A percentile compares a stretch with the other conserved stretches of the same genome.
Evolutionary conservation across 53 echinoderm and acorn worm species (phyloP).

Genomic region (Arbacia lixula): DNA sequence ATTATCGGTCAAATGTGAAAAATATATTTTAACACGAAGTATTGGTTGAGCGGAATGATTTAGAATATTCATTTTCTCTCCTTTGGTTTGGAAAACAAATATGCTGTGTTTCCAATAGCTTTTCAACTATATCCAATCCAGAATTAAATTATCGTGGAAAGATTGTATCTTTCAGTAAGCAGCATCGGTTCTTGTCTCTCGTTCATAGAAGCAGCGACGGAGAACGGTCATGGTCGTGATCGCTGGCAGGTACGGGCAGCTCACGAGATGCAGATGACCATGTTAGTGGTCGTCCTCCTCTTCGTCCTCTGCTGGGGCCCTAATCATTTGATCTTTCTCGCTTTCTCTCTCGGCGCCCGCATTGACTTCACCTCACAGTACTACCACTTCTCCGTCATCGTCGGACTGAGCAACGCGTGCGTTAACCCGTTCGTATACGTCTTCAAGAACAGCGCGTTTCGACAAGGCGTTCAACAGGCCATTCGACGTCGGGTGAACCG

Average conservation of each 20-base stretch:
- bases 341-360: conserved; percentile 10
- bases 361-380: conserved; percentile 16
- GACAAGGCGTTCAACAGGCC: background rate
- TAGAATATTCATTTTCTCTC: no score
- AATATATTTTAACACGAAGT: no score
- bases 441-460: conserved; percentile 31
- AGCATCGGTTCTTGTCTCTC: no score
- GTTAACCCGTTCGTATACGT: conserved; percentile 33
- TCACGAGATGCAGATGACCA: conserved; percentile 14
- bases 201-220: no score
- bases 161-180: no score
- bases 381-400: conserved; percentile 37
- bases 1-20: no score
- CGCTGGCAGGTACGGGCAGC: conserved; percentile 7
- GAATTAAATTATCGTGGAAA: no score
- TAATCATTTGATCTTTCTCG: conserved; percentile 27
- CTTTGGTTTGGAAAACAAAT: no score
- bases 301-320: conserved; percentile 18
- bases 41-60: no score
- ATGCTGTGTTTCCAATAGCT: no score
- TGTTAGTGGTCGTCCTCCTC: conserved; percentile 3
- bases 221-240: background rate
- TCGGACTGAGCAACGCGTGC: conserved; percentile 10
- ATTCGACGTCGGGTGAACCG: no score
- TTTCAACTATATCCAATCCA: no score